Evolutionary conservation across 2,113 vertebrate genomes (phyloP).

Genomic region (Rhegmatorhina hoffmannsi): DNA sequence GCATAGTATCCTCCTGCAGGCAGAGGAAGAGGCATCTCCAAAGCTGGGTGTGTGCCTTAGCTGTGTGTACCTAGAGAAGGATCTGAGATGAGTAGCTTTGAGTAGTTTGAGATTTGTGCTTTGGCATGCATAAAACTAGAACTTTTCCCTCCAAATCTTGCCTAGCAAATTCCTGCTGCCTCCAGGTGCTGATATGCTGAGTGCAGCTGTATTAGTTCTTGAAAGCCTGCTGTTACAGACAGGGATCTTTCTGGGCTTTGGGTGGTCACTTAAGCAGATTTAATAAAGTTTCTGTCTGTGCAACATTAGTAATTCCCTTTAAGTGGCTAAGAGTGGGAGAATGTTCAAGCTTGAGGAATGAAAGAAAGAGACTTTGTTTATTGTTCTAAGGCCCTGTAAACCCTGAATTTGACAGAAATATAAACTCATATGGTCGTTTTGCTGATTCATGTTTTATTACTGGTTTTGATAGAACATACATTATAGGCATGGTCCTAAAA

Average conservation of each 20-base stretch:
- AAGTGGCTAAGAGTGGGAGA: conserved; percentile 8
- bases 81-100: not conserved
- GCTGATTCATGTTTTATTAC: conserved; percentile 43
- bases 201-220: not conserved
- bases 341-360: not conserved
- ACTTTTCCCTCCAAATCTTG: not conserved
- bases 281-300: not conserved
- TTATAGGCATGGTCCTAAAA: not conserved
- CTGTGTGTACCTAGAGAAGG: rapidly evolving
- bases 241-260: not conserved
- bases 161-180: not conserved
- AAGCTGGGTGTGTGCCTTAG: not conserved
- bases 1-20: not conserved
- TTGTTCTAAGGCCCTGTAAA: conserved; percentile 25
- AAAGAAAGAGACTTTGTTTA: conserved; percentile 42
- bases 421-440: not conserved
- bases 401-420: conserved; percentile 5
- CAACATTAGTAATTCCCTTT: conserved; percentile 7
- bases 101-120: not conserved
- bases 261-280: not conserved
- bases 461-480: not conserved
- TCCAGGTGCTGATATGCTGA: not conserved
- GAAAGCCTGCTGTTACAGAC: not conserved
- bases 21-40: not conserved
- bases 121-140: not conserved